These are phyloP conservation scores for Salminus brasiliensis DNA, from an alignment of 2,113 vertebrate genomes.

Conservation along the genomic window DNA sequence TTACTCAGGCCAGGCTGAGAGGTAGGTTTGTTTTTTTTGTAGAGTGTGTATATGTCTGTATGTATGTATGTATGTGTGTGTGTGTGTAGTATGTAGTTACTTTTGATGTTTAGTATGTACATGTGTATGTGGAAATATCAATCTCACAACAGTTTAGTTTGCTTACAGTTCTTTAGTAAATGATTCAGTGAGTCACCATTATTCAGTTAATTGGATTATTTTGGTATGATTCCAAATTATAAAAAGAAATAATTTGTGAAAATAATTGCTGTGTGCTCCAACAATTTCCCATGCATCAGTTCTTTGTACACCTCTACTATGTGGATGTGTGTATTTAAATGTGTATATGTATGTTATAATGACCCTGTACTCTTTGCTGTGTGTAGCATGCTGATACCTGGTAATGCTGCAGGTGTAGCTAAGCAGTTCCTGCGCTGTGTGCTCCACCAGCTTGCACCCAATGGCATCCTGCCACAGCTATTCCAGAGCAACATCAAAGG, in stretches of 20 bases:
- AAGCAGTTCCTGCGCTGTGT: conserved; percentile 98
- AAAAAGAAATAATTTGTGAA: no score
- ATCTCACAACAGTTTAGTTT: no score
- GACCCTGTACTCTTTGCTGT: not conserved
- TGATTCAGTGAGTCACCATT: no score
- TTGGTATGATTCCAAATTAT: no score
- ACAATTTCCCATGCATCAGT: no score
- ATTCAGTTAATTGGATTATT: no score
- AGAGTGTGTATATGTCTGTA: no score
- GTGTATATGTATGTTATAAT: conserved; percentile 8
- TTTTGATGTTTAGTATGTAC: conserved; percentile 14
- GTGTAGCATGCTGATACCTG: conserved; percentile 95
- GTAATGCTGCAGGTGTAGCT: conserved; percentile 96
- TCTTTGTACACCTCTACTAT: not conserved
- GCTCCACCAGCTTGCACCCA: conserved; percentile 96
- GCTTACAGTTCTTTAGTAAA: no score
- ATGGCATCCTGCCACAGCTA: conserved; percentile 95
- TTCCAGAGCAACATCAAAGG: conserved; percentile 99
- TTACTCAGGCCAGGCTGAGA: conserved; percentile 97
- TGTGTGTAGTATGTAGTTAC: not conserved
- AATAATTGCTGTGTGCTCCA: no score
- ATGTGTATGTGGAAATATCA: no score
- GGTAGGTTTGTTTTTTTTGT: no score
- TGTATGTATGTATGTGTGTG: conserved; percentile 22
- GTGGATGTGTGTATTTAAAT: not conserved